Evolutionary conservation across 2,888 invertebrate species (phyloP).

Genomic region (Actias luna): DNA sequence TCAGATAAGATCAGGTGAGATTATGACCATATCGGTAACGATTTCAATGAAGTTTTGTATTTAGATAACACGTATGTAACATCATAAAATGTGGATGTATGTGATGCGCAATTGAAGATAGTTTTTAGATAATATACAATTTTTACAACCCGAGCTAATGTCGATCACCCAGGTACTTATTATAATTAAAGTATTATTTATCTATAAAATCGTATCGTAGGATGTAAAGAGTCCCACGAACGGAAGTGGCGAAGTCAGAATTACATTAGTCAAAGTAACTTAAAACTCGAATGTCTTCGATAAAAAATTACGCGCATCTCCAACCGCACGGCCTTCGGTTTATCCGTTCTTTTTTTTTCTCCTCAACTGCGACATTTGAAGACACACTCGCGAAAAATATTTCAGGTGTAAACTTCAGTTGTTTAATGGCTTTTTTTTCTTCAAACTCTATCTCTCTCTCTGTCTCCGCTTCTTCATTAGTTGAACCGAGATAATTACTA

Average conservation of each 20-base stretch:
- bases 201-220: background rate
- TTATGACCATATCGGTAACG: too few relatives aligned
- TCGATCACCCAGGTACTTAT: too few relatives aligned
- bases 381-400: constrained; percentile 8
- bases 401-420: constrained; percentile 17
- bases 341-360: background rate
- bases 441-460: background rate
- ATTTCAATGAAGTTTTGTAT: too few relatives aligned
- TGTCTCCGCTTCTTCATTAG: constrained; percentile 14
- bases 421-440: background rate
- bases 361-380: background rate
- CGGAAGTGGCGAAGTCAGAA: constrained; percentile 14
- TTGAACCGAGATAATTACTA: constrained; percentile 36
- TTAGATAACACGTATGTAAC: too few relatives aligned
- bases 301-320: constrained; percentile 1
- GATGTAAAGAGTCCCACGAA: background rate
- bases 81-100: too few relatives aligned
- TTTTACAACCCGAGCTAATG: too few relatives aligned
- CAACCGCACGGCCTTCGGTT: constrained; percentile 6
- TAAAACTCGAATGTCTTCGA: constrained; percentile 2
- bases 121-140: too few relatives aligned
- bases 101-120: too few relatives aligned
- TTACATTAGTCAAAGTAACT: constrained; percentile 14
- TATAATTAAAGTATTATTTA: background rate
- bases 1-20: too few relatives aligned